A percentile compares a stretch with the other conserved stretches of the same genome.
These are phyloP conservation scores for Bovichtus variegatus DNA, from an alignment of 2,797 vertebrate genomes.

Conservation along the genomic window DNA sequence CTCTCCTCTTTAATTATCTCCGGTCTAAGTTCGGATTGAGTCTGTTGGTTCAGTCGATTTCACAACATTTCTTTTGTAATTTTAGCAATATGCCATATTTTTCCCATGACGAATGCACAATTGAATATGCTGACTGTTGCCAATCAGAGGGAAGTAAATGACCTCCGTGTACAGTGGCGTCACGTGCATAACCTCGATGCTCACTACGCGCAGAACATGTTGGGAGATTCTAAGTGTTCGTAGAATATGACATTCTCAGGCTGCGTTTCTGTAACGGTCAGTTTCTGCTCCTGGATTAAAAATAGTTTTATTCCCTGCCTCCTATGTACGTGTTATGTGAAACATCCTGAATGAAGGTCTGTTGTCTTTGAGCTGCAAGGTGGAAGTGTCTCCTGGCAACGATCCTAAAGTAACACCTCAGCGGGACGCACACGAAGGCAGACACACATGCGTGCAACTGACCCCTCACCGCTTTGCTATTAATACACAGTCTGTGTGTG, in stretches of 20 bases:
- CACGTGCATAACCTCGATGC: not conserved
- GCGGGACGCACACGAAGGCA: conserved; percentile 40
- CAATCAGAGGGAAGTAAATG: not conserved
- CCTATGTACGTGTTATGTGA: conserved; percentile 11
- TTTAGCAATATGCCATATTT: not conserved
- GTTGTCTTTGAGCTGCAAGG: conserved; percentile 21
- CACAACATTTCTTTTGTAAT: not conserved
- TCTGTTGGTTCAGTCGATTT: not conserved
- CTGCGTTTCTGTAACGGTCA: not conserved
- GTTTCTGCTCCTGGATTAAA: conserved; percentile 1
- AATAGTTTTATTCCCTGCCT: conserved; percentile 2
- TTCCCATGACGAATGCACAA: not conserved
- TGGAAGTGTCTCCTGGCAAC: conserved; percentile 58
- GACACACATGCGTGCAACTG: conserved; percentile 7
- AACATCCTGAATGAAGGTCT: conserved; percentile 45
- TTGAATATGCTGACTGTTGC: not conserved
- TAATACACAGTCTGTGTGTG: conserved; percentile 57
- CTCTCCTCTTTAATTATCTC: not conserved
- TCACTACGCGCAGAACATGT: not conserved
- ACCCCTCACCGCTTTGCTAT: conserved; percentile 68
- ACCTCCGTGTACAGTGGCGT: not conserved
- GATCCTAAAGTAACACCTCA: conserved; percentile 65
- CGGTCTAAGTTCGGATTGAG: not conserved
- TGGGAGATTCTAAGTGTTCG: not conserved
- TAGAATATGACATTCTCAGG: not conserved